These are phyloP conservation scores for Lithophane ornitopus DNA, from an alignment of 2,888 invertebrate genomes.

Conservation along the genomic window DNA sequence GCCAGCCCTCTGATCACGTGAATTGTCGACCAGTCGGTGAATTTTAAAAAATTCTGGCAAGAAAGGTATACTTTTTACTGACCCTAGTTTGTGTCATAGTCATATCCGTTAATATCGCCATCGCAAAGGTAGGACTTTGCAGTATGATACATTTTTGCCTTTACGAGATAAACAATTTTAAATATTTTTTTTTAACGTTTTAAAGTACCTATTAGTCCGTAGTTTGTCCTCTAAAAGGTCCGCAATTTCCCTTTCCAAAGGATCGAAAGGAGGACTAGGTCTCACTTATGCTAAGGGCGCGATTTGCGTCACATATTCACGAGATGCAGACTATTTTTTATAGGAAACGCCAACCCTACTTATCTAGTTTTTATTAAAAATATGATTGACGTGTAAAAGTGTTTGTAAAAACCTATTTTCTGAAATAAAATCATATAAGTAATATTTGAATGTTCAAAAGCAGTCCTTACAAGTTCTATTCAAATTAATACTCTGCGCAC, in stretches of 20 bases:
- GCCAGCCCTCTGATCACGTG: too few species aligned
- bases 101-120: too few species aligned
- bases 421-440: too few species aligned
- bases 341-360: too few species aligned
- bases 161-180: neutral
- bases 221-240: constrained; percentile 67
- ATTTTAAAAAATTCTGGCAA: too few species aligned
- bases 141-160: neutral
- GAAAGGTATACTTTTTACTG: neutral
- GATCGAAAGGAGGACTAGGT: constrained; percentile 71
- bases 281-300: constrained; percentile 63
- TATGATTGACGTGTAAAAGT: too few species aligned
- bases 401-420: too few species aligned
- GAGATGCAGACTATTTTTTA: constrained; percentile 20
- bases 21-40: too few species aligned
- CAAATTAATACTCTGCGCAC: constrained; percentile 21
- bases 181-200: constrained; percentile 9
- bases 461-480: neutral
- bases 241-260: constrained; percentile 74
- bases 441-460: neutral
- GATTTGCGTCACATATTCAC: constrained; percentile 41
- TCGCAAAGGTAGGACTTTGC: too few species aligned
- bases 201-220: constrained; percentile 56
- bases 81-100: neutral
- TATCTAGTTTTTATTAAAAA: too few species aligned